Evolutionary conservation across 1,140 invertebrate genomes (phyloP), one percentile per base, ranked within the genome.

Genomic region (Maconellicoccus hirsutus): DNA sequence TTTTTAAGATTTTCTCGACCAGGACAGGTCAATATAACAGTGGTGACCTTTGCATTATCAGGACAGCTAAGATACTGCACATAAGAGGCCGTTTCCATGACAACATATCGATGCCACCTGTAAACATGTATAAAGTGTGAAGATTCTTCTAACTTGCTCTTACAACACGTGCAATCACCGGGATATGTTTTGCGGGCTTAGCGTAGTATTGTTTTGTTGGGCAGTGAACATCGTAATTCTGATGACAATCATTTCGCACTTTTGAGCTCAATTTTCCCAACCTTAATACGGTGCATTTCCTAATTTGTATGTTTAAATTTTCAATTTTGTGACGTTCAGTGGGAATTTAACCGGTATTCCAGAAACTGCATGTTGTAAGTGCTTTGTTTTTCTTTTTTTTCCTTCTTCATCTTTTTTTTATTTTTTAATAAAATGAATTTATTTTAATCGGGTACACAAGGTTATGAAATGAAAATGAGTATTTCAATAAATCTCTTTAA

Each of bases 51-150:
- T 23, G 21, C 16, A 26, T 66, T 66, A 66, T 66, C 61, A 66
- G 61, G 61, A 66, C 61, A 26, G 22, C 25, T 3, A 66, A 66
- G 61, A 66, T 66, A 26, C 25, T 23, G 61, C 42, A 52, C 42
- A 52, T 52, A 66, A 66, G 61, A 66, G 61, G 61, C 61, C 61
- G 61, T 66, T 66, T 66, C 61, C 25, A 66, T 66, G 61, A 66
- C 61, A 19, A 66, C 61, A 19, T 19, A 66, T 66, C 61, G 61
- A 22, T 26, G 61, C 61, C 61, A 66, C 61, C 61, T 66, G 61
- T 66, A 66, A 66, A 66, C 61, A 66, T 14, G 61, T 66, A 66
- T 66, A 66, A 66, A 66, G 61, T 25, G 25, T 66, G 61, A 66
- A 66, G 61, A 66, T 26, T 23, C 61, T 66, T 66, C 61, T 66